Evolutionary conservation across 2,113 vertebrate genomes (phyloP), one percentile per base, ranked within the genome.

Genomic region (Catharus minimus): DNA sequence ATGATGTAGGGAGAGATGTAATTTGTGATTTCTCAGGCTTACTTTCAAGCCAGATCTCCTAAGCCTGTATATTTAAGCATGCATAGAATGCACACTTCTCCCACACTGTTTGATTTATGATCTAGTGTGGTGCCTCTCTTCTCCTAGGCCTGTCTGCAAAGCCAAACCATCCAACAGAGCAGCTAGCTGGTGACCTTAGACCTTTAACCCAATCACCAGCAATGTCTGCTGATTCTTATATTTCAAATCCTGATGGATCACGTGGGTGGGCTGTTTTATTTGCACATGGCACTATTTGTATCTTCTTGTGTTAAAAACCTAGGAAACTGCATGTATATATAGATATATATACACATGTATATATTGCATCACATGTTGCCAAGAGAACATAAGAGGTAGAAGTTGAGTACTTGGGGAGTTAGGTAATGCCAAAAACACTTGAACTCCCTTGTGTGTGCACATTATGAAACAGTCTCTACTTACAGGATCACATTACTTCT

Each of bases 401-500:
- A 78, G 57, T 61, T 77, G 62, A 95, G 33, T 86, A 30, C 61
- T 88, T 83, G 38, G 46, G 36, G 77, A 90, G 55, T 93, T 91
- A 95, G 62, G 90, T 86, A 94, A 95, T 92, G 77, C 83, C 83
- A 94, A 90, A 94, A 95, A 11, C 92, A 94, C 74, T 90, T 88
- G 32, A 90, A 91, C 57, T 95, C 90, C 81, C 86, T 88, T 0
- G 1, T 72, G 88, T 61, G 43, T n/a, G n/a, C n/a, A 46, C 61
- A 46, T 82, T 95, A 83, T 65, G 69, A 90, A 82, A 62, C 67
- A 41, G 58, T 69, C 64, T 95, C 13, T 1, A 62, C 50, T 93
- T 91, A 89, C 73, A 93, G 74, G 61, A 83, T 91, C 82, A 32
- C 23, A 10, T 96, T 94, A 94, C 83, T 75, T 46, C 41, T 56